Percentiles rank a stretch among this genome's conserved stretches.
Conservation (phyloP, 2,888 invertebrate species). For the Digitonthophagus gazella region DNA sequence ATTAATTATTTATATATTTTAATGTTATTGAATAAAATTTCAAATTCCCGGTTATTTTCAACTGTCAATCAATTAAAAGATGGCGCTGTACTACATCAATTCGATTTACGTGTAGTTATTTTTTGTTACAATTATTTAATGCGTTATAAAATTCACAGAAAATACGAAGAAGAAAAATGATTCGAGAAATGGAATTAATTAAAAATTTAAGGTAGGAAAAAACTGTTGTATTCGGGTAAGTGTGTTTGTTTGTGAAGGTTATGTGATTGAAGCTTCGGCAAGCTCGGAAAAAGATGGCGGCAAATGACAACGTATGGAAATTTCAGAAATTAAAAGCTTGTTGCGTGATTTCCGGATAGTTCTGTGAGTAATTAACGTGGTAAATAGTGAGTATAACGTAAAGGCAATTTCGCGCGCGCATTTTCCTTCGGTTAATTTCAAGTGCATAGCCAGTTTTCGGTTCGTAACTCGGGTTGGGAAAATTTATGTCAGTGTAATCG, state of each 20-base stretch:
- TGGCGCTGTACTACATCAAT: too few species aligned
- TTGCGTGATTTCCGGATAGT: background rate
- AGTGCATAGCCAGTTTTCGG: background rate
- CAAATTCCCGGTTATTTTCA: too few species aligned
- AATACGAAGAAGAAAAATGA: too few species aligned
- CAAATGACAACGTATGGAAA: background rate
- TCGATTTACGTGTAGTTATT: too few species aligned
- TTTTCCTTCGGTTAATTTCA: background rate
- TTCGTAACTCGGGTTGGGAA: background rate
- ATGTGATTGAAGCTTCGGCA: background rate
- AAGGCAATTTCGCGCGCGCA: background rate
- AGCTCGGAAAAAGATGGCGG: background rate
- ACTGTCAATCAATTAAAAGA: too few species aligned
- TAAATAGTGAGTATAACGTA: background rate
- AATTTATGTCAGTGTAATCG: constrained; percentile 6
- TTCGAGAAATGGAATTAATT: too few species aligned
- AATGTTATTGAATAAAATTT: too few species aligned
- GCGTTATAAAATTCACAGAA: too few species aligned
- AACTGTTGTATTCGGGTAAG: too few species aligned
- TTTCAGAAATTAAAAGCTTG: background rate
- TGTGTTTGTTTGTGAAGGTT: background rate
- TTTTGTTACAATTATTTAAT: too few species aligned
- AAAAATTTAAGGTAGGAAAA: too few species aligned
- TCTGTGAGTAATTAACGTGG: background rate
- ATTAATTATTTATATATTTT: too few species aligned